phyloP scores from a whole-genome alignment of 2,888 invertebrate species.

The Plagiodera versicolora region DNA sequence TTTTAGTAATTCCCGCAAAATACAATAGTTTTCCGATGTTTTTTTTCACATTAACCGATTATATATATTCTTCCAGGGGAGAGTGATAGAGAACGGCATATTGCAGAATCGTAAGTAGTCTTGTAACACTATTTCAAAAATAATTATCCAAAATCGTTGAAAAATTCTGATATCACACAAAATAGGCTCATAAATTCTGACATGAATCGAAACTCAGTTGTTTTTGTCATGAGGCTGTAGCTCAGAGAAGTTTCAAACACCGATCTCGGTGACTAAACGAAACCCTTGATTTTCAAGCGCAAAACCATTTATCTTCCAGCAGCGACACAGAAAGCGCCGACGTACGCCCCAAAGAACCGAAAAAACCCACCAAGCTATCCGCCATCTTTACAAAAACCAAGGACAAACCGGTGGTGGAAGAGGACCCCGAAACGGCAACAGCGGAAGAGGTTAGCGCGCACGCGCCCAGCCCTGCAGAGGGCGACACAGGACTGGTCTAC shows the following conservation, averaged over 20 bases:
- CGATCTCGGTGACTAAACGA: too few relatives aligned
- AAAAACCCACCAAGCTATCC: slow-evolving; percentile 42
- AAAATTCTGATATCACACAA: too few relatives aligned
- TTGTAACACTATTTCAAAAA: slow-evolving; percentile 9
- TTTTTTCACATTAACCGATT: not conserved
- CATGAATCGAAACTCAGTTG: too few relatives aligned
- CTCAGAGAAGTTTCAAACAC: too few relatives aligned
- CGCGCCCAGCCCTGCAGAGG: slow-evolving; percentile 52
- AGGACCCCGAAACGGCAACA: slow-evolving; percentile 20
- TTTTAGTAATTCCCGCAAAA: too few relatives aligned
- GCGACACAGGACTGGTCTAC: slow-evolving; percentile 64
- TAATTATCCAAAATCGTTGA: too few relatives aligned
- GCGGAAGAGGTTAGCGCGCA: slow-evolving; percentile 63
- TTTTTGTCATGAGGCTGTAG: too few relatives aligned
- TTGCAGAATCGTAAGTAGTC: slow-evolving; percentile 51
- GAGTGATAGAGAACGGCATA: slow-evolving; percentile 28
- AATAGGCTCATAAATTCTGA: too few relatives aligned
- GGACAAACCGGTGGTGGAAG: slow-evolving; percentile 37
- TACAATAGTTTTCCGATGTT: too few relatives aligned
- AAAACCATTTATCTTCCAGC: slow-evolving; percentile 56
- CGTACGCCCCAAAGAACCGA: slow-evolving; percentile 47
- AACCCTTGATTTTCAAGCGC: too few relatives aligned
- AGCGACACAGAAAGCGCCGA: slow-evolving; percentile 72
- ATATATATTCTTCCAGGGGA: slow-evolving; percentile 20
- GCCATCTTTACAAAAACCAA: slow-evolving; percentile 45